Base-by-base conservation (phyloP, 2,888 invertebrate species). In the Vesta saturnalis region DNA sequence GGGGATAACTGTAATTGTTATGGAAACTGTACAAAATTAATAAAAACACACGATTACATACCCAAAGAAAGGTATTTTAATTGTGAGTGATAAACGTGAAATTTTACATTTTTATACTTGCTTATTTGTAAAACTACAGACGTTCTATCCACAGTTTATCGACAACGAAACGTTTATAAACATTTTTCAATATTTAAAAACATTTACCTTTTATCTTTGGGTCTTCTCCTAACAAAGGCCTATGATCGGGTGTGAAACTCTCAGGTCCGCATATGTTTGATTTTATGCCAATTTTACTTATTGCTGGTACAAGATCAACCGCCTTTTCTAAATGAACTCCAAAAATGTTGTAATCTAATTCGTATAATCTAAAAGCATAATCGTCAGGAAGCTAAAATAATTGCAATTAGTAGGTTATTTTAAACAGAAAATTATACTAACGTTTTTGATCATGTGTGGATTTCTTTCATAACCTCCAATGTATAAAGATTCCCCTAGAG, bases 241-340 rank as follows among this genome's bases (percentile, higher is more conserved):
- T 95, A 80, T 96, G 95, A 81, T 97, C 96, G 0, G 96, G 94
- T 0, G 96, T 96, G 81, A 96, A 97, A 0, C 94, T 92, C 82
- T 97, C 96, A 0, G 95, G 95, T 0, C 96, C 96, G 79, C 95
- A 96, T 0, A 96, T 90, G 0, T 94, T 94, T 43, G 93, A 91
- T 81, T 93, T 95, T 16, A 96, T 90, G 2, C 96, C 96, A 4
- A 91, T 88, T 5, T 87, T 87, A 30, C 87, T 89, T 70, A 96
- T 88, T 69, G 88, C 86, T 0, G 96, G 96, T 67, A 94, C 91
- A 10, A 96, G 82, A 60, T 90, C 88, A 0, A 89, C 85, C 0
- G 94, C 93, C 59, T 89, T 89, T 72, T 87, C 87, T 79, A 95
- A 87, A 79, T 95, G 94, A 0, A 89, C 86, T 21, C 92, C 91